A percentile compares a stretch with the other conserved stretches of the same genome.
Conservation (phyloP, 2,888 invertebrate species). For the Drosophila nigricruria region DNA sequence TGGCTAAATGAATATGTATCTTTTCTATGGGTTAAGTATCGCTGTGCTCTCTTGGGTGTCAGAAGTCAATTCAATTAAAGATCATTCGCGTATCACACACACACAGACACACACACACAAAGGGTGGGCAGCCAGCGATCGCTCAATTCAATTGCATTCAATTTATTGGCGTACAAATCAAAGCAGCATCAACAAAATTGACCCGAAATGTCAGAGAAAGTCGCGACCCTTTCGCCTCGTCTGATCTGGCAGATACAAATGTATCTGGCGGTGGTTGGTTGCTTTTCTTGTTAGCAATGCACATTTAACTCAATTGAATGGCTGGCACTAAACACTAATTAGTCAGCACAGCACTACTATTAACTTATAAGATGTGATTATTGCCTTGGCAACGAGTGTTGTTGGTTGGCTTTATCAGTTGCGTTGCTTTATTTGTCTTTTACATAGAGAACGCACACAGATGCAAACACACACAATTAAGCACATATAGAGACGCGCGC, state of each 20-base stretch:
- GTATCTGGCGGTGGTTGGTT: constrained; percentile 48
- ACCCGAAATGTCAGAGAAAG: constrained; percentile 79
- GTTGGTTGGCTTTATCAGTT: constrained; percentile 42
- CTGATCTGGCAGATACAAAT: constrained; percentile 66
- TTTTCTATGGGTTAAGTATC: constrained; percentile 22
- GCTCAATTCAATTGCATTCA: constrained; percentile 66
- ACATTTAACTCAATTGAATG: constrained; percentile 37
- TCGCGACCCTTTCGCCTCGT: constrained; percentile 74
- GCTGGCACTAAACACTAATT: constrained; percentile 54
- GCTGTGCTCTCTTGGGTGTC: constrained; percentile 55
- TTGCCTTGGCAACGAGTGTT: constrained; percentile 23
- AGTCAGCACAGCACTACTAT: constrained; percentile 59
- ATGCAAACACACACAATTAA: constrained; percentile 2
- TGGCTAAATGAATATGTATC: constrained; percentile 34
- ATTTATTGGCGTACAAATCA: constrained; percentile 79
- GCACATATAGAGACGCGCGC: not conserved
- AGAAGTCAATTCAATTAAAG: constrained; percentile 68
- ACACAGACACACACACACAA: constrained; percentile 17
- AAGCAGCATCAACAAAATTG: constrained; percentile 67
- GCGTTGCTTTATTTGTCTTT: constrained; percentile 29
- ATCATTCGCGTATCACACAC: constrained; percentile 17
- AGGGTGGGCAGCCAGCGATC: constrained; percentile 20
- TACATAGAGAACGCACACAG: constrained; percentile 16
- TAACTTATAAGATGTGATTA: constrained; percentile 40
- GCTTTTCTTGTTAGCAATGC: constrained; percentile 18